Base-by-base conservation (phyloP, 2,113 vertebrate genomes). In the Scalopus aquaticus region DNA sequence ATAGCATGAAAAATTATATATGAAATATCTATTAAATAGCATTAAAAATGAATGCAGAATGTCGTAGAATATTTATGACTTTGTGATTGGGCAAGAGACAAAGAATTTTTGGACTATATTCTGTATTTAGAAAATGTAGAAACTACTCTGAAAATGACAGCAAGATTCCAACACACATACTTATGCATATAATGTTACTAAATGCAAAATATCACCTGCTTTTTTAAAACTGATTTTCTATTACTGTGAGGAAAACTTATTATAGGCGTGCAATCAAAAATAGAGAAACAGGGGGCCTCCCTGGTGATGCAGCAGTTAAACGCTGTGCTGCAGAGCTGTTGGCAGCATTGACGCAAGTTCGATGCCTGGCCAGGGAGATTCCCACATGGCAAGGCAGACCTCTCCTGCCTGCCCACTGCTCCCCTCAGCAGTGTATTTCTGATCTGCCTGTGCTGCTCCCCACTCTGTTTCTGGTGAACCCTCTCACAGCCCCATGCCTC, bases 121-220 rank as follows among this genome's bases (percentile, higher is more conserved):
- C 49, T 91, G 69, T 58, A 83, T 80, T 92, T 91, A 35, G 65
- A 83, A 96, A 88, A 60, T 54, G 16, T 35, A 80, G 95, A 92
- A 79, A 56, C 8, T 54, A 15, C 12, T 76, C n/a, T 86, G 19
- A 92, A 89, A 54, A 86, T 77, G 28, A 60, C 2, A 90, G 28
- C 65, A 92, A 86, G 9, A 67, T 87, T 86, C 2, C 58, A 2
- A 49, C 15, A 81, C 3, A 90, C 3, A 28, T 17, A 58, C 80
- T n/a, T 49, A 69, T 30, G 17, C 67, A 93, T 22, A 30, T 39
- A 78, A n/a, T 67, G 16, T 67, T 81, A n/a, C 17, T 65, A 74
- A 91, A 73, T 88, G 16, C 19, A 82, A 89, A 80, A 84, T 1
- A 92, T 35, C 93, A 28, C 54, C 91, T 92, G 19, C 11, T 37